Evolutionary conservation across 2,888 invertebrate species (phyloP), one percentile per base, ranked within the genome.

Genomic region (Dusona sp.): DNA sequence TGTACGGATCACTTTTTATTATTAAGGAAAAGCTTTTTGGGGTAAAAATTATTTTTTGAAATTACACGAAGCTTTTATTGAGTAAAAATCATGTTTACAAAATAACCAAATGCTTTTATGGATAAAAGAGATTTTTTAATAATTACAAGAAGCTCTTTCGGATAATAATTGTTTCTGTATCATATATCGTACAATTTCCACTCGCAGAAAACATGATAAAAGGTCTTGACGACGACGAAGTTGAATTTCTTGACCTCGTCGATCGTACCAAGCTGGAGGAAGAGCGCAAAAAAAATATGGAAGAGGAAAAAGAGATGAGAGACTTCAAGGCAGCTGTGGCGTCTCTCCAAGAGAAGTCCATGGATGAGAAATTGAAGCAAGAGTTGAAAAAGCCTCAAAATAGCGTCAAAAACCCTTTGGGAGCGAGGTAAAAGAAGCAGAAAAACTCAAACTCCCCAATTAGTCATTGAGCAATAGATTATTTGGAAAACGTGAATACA

Each of bases 171-270:
- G 13, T 42, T 42, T 42, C 11, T 42, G 2, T 11, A 42, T 42
- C 13, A 11, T 42, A 11, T 42, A 13, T 42, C 11, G 13, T 42
- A 42, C 13, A 42, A 11, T 42, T 42, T 42, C 13, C 1, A 11
- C 13, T 42, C 13, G 7, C 92, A 97, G 97, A 97, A 92, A 97
- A 97, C 94, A 96, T 97, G 95, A 97, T 97, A 91, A 96, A 98
- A 93, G 99, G 99, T 0, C 95, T 99, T 72, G 99, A 99, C 93
- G 99, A 99, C 93, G 99, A 99, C 93, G 99, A 99, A 95, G 97
- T 98, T 0, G 97, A 98, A 88, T 99, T 99, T 94, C 95, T 99
- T 72, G 98, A 99, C 92, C 95, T 98, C 83, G 98, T 99, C 3
- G 98, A 98, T 93, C 96, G 97, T 85, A 97, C 96, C 19, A 98